phyloP scores from a whole-genome alignment of 2,113 vertebrate genomes.

The Marmota monax region DNA sequence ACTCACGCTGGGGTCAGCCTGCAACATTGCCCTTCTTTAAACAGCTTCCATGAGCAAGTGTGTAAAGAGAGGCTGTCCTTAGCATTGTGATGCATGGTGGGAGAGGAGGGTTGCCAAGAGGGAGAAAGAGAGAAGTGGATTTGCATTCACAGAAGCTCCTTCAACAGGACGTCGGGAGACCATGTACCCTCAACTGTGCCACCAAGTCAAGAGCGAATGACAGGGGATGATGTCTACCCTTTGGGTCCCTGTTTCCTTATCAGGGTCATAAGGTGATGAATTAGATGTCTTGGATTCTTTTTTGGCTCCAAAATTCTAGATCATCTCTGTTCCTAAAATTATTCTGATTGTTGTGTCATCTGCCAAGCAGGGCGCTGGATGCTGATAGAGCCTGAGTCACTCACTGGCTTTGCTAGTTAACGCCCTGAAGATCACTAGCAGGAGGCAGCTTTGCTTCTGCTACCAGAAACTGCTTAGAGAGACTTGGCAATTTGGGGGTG shows the following conservation, averaged over 20 bases:
- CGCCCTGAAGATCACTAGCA: not conserved
- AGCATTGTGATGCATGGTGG: not conserved
- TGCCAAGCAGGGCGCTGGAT: not conserved
- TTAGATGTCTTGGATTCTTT: not conserved
- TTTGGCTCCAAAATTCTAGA: not conserved
- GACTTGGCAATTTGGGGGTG: not conserved
- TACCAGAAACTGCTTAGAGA: not conserved
- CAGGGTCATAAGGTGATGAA: not conserved
- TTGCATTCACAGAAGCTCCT: not conserved
- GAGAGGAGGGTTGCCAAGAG: not conserved
- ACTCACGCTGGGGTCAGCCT: not conserved
- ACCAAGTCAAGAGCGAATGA: not conserved
- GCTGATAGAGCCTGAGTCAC: too few species aligned
- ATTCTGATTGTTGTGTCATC: not conserved
- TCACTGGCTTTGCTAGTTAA: not conserved
- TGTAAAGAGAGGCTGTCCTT: not conserved
- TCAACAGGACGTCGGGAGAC: not conserved
- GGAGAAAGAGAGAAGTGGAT: not conserved
- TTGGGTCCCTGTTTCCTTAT: not conserved
- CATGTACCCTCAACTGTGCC: not conserved
- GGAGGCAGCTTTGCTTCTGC: not conserved
- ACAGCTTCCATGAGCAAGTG: not conserved
- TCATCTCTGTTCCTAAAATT: not conserved
- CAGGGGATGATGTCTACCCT: not conserved
- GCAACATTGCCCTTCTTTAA: not conserved